Conservation (phyloP, 1,140 invertebrate genomes). For the Zaprionus davidi region DNA sequence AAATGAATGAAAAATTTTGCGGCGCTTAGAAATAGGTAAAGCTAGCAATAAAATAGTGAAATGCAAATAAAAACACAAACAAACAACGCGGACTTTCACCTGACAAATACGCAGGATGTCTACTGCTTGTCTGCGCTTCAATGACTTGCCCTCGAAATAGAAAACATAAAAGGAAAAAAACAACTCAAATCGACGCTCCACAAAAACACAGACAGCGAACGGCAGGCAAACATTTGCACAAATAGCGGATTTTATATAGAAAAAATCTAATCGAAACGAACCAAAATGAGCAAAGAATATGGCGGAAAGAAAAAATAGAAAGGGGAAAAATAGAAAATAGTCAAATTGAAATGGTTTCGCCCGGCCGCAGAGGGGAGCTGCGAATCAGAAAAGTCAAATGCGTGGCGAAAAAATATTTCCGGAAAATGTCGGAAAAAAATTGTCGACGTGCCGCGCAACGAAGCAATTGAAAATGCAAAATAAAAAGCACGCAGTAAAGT, state of each 20-base stretch:
- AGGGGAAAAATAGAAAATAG: slow-evolving; percentile 29
- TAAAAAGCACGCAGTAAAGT: slow-evolving; percentile 61
- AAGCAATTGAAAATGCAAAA: slow-evolving; percentile 78
- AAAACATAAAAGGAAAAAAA: slow-evolving; percentile 39
- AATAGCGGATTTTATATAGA: slow-evolving; percentile 61
- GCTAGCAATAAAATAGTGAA: slow-evolving; percentile 43
- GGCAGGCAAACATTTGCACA: slow-evolving; percentile 62
- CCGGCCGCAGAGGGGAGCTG: slow-evolving; percentile 15
- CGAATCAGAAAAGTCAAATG: slow-evolving; percentile 60
- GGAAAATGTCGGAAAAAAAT: slow-evolving; percentile 63
- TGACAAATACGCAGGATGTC: slow-evolving; percentile 71
- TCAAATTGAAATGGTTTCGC: slow-evolving; percentile 33
- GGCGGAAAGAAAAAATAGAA: slow-evolving; percentile 34
- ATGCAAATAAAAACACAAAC: slow-evolving; percentile 58
- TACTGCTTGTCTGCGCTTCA: slow-evolving; percentile 73
- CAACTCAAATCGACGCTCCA: slow-evolving; percentile 25
- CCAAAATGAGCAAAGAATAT: slow-evolving; percentile 57
- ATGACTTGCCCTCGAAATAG: slow-evolving; percentile 54
- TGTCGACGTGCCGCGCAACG: slow-evolving; percentile 42
- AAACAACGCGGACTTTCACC: slow-evolving; percentile 70
- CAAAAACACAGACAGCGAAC: slow-evolving; percentile 41
- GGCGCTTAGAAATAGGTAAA: slow-evolving; percentile 69
- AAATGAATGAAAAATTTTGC: slow-evolving; percentile 74
- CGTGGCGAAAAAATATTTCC: slow-evolving; percentile 71
- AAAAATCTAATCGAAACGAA: slow-evolving; percentile 76